These are phyloP conservation scores for Helostoma temminkii DNA, from an alignment of 2,797 vertebrate genomes.

Conservation along the genomic window DNA sequence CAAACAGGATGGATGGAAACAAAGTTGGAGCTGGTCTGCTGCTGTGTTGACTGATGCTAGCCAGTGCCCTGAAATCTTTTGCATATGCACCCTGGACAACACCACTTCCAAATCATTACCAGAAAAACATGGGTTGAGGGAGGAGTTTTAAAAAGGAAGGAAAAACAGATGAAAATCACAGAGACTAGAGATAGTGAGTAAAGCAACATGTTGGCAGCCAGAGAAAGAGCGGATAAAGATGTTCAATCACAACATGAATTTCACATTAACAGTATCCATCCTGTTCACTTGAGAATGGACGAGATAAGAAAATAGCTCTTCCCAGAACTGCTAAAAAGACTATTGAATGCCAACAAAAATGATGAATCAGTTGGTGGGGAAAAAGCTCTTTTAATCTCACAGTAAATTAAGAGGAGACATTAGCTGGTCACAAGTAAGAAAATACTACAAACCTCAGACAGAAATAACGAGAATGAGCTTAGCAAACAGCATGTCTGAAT, in stretches of 20 bases:
- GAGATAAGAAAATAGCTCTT: slow-evolving; percentile 5
- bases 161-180: slow-evolving; percentile 22
- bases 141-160: neutral
- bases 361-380: neutral
- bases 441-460: too few relatives aligned
- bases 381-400: neutral
- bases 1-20: slow-evolving; percentile 50
- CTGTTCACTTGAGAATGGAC: slow-evolving; percentile 11
- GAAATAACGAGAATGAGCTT: too few relatives aligned
- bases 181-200: slow-evolving; percentile 16
- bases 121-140: slow-evolving; percentile 10
- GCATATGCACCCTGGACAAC: slow-evolving; percentile 35
- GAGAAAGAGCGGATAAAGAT: neutral
- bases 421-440: neutral
- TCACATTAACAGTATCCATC: slow-evolving; percentile 10
- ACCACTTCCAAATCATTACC: slow-evolving; percentile 46
- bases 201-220: slow-evolving; percentile 18
- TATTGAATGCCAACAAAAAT: neutral
- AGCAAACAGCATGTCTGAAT: too few relatives aligned
- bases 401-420: neutral
- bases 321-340: neutral
- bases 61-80: slow-evolving; percentile 17
- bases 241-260: slow-evolving; percentile 31
- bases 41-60: slow-evolving; percentile 10
- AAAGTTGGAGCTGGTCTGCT: slow-evolving; percentile 15